Conservation (phyloP, 2,113 vertebrate genomes). For the Epinephelus moara region DNA sequence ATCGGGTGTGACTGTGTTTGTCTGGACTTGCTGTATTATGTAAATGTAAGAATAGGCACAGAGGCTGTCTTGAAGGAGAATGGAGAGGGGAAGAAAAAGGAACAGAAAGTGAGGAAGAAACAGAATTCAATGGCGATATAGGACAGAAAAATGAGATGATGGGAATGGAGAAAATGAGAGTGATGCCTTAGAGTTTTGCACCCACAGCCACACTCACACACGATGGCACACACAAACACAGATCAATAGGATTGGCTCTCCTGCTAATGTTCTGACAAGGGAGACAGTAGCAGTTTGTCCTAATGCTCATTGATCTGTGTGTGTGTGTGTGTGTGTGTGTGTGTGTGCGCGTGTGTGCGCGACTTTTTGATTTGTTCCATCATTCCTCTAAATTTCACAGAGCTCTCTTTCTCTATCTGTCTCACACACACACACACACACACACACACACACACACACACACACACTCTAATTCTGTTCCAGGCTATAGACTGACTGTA, state of each 20-base stretch:
- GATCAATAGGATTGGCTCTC: slow-evolving; percentile 60
- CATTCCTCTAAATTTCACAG: slow-evolving; percentile 23
- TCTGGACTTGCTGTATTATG: slow-evolving; percentile 45
- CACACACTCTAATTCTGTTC: background rate
- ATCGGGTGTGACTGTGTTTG: slow-evolving; percentile 45
- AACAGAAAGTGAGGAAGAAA: background rate
- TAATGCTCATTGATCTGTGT: slow-evolving; percentile 64
- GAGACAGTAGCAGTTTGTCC: slow-evolving; percentile 48
- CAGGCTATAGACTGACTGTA: background rate
- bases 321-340: slow-evolving; percentile 26
- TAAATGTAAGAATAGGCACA: slow-evolving; percentile 14
- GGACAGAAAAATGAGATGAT: background rate
- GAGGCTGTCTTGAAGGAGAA: background rate
- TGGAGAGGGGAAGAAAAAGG: background rate
- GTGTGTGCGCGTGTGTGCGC: slow-evolving; percentile 9
- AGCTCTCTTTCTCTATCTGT: no score
- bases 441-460: background rate
- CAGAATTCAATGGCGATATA: slow-evolving; percentile 13
- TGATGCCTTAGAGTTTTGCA: slow-evolving; percentile 8
- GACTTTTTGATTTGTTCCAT: slow-evolving; percentile 17
- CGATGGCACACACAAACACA: slow-evolving; percentile 23
- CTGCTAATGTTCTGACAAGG: slow-evolving; percentile 57
- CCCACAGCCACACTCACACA: background rate
- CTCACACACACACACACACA: no score
- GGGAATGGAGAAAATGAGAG: slow-evolving; percentile 26